phyloP scores from a whole-genome alignment of 2,113 vertebrate species.

The Myxocyprinus asiaticus region DNA sequence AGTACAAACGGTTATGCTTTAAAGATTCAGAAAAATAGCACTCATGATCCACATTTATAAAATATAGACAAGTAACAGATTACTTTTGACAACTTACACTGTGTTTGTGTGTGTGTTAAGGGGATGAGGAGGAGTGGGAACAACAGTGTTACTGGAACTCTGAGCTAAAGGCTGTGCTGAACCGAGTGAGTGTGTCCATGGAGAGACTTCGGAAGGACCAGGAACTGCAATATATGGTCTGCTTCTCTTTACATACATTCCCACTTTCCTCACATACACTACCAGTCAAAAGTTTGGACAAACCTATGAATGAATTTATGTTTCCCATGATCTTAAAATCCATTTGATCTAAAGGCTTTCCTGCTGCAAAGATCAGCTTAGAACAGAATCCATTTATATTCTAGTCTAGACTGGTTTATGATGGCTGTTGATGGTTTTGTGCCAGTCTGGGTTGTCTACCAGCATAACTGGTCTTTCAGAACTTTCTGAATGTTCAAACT shows the following conservation, averaged over 20 bases:
- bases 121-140: conserved; percentile 80
- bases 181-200: conserved; percentile 71
- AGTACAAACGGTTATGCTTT: not conserved
- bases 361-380: too few species aligned
- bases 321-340: too few species aligned
- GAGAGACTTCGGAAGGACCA: conserved; percentile 72
- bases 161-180: conserved; percentile 70
- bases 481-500: too few species aligned
- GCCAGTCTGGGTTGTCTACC: too few species aligned
- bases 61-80: not conserved
- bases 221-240: conserved; percentile 58
- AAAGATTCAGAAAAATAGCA: conserved; percentile 1
- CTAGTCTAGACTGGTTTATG: too few species aligned
- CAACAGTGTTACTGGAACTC: conserved; percentile 72
- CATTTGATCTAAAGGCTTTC: too few species aligned
- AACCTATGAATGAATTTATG: too few species aligned
- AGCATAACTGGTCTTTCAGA: too few species aligned
- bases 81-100: not conserved
- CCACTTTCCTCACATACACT: not conserved
- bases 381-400: too few species aligned
- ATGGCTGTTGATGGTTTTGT: too few species aligned
- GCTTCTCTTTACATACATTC: conserved; percentile 18
- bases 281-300: too few species aligned
- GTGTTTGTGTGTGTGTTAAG: conserved; percentile 62
- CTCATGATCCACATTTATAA: not conserved